phyloP scores from a whole-genome alignment of 2,113 vertebrate species.

The Calcarius ornatus region DNA sequence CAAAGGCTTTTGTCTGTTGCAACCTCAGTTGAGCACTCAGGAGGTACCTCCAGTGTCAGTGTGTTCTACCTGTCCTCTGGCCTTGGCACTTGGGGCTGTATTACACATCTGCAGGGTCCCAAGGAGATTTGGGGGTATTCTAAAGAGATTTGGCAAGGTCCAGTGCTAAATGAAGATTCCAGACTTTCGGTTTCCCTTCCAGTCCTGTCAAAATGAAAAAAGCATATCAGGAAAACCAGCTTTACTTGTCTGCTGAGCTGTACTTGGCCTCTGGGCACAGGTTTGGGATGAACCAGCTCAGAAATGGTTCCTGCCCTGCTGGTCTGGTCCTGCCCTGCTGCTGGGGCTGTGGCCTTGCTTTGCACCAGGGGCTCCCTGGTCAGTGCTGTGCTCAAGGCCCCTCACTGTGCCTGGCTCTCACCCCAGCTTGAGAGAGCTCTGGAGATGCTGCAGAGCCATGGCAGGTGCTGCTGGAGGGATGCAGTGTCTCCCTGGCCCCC shows the following conservation, averaged over 20 bases:
- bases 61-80: not conserved
- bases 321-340: not conserved
- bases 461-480: not conserved
- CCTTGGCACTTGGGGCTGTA: fast-evolving
- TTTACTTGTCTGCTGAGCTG: not conserved
- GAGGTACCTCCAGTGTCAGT: not conserved
- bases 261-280: not conserved
- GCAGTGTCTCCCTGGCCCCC: fast-evolving
- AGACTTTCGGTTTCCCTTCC: not conserved
- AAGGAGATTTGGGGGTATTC: not conserved
- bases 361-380: not conserved
- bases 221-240: not conserved
- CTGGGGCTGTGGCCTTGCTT: not conserved
- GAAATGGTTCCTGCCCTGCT: not conserved
- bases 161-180: not conserved
- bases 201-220: not conserved
- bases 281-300: not conserved
- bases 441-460: not conserved
- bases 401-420: not conserved
- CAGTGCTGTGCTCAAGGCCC: not conserved
- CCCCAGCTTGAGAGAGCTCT: not conserved
- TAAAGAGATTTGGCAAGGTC: not conserved
- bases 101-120: not conserved
- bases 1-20: not conserved
- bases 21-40: not conserved